Conservation (phyloP, 2,888 invertebrate species). For the Gortyna flavago region DNA sequence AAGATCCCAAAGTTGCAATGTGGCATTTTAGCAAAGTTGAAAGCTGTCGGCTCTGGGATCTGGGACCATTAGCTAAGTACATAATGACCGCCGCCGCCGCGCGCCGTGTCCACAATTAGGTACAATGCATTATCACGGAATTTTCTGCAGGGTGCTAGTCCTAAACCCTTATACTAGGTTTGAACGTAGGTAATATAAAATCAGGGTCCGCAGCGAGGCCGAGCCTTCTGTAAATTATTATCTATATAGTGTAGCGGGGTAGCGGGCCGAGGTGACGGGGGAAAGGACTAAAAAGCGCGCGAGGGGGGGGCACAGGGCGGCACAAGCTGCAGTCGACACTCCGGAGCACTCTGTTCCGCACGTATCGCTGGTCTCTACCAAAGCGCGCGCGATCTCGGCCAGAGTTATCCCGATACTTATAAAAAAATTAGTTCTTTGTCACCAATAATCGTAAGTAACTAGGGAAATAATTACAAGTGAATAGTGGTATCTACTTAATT, state of each 20-base stretch:
- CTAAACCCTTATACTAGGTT: neutral
- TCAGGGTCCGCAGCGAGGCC: no score
- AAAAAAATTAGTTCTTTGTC: neutral
- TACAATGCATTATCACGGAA: neutral
- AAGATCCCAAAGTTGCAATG: neutral
- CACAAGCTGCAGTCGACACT: neutral
- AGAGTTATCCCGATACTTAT: neutral
- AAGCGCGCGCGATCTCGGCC: neutral
- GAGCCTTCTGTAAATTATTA: neutral
- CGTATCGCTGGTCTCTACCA: neutral
- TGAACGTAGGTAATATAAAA: neutral
- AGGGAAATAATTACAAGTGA: neutral
- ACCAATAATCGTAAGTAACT: neutral
- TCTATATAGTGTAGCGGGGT: neutral
- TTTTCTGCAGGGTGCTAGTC: neutral
- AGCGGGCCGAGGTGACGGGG: neutral
- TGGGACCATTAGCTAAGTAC: neutral
- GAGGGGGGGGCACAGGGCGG: neutral
- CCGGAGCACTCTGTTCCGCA: neutral
- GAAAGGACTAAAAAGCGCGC: no score
- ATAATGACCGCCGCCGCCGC: no score
- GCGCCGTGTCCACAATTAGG: no score
- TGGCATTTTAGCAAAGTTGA: neutral
- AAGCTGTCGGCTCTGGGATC: neutral
- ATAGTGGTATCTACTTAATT: neutral